Evolutionary conservation across 2,888 invertebrate genomes (phyloP).

Genomic region (Leucozona laternaria): DNA sequence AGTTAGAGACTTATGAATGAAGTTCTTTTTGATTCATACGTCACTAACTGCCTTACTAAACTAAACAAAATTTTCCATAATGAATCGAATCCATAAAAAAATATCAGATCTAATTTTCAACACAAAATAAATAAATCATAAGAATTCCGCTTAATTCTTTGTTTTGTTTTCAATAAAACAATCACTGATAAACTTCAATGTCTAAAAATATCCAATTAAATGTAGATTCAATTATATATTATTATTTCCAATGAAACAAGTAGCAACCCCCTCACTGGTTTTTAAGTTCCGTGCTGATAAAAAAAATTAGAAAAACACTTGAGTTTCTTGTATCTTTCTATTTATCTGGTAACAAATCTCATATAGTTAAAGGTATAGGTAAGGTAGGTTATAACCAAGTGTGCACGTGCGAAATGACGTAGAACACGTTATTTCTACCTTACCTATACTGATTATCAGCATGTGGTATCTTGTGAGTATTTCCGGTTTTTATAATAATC

Average conservation of each 20-base stretch:
- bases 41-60: too few relatives aligned
- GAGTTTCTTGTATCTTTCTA: slow-evolving; percentile 32
- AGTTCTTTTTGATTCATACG: too few relatives aligned
- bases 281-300: slow-evolving; percentile 3
- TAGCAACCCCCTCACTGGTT: neutral
- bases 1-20: too few relatives aligned
- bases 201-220: neutral
- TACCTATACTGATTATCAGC: neutral
- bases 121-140: neutral
- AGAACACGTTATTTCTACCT: neutral
- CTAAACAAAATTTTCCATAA: too few relatives aligned
- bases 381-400: slow-evolving; percentile 36
- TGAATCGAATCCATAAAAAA: too few relatives aligned
- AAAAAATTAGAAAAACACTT: slow-evolving; percentile 18
- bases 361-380: too few relatives aligned
- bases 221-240: neutral
- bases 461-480: slow-evolving; percentile 25
- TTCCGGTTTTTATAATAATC: slow-evolving; percentile 40
- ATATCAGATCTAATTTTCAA: too few relatives aligned
- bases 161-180: neutral
- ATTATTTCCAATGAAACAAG: neutral
- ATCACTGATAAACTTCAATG: neutral
- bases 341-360: slow-evolving; percentile 27
- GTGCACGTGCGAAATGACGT: slow-evolving; percentile 55
- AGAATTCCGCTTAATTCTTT: neutral